Percentiles rank a stretch among this genome's conserved stretches.
phyloP scores from a whole-genome alignment of 2,888 invertebrate species.

The Callimorpha dominula region DNA sequence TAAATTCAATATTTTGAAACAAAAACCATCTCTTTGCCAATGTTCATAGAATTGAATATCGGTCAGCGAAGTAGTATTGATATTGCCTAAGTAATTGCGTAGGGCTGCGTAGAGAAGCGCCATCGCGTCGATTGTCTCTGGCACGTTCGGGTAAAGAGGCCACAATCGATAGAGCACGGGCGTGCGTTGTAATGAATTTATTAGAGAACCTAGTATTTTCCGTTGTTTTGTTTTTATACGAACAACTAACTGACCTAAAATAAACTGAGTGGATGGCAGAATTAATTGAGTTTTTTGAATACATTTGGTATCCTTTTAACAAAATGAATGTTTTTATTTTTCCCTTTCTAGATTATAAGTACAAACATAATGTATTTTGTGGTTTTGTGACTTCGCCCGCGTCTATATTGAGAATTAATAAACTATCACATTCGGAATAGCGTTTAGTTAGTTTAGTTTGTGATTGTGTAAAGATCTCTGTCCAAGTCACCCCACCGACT shows the following conservation, averaged over 20 bases:
- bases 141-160: constrained; percentile 84
- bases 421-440: too few species aligned
- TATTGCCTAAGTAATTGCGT: constrained; percentile 53
- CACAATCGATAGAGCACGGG: constrained; percentile 86
- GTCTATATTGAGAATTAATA: too few species aligned
- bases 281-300: background rate
- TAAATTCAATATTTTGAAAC: constrained; percentile 23
- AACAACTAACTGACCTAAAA: constrained; percentile 25
- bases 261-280: background rate
- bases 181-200: constrained; percentile 86
- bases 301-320: too few species aligned
- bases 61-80: constrained; percentile 23
- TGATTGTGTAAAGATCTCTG: too few species aligned
- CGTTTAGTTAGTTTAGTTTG: too few species aligned
- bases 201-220: constrained; percentile 74
- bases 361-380: too few species aligned
- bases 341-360: too few species aligned
- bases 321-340: too few species aligned
- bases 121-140: constrained; percentile 84
- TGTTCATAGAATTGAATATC: constrained; percentile 37
- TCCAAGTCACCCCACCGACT: too few species aligned
- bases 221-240: constrained; percentile 41
- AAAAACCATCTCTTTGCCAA: constrained; percentile 47
- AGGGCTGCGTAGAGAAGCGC: constrained; percentile 83
- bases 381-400: too few species aligned